Evolutionary conservation across 2,797 vertebrate species (phyloP).

Genomic region (Pagetopsis macropterus): DNA sequence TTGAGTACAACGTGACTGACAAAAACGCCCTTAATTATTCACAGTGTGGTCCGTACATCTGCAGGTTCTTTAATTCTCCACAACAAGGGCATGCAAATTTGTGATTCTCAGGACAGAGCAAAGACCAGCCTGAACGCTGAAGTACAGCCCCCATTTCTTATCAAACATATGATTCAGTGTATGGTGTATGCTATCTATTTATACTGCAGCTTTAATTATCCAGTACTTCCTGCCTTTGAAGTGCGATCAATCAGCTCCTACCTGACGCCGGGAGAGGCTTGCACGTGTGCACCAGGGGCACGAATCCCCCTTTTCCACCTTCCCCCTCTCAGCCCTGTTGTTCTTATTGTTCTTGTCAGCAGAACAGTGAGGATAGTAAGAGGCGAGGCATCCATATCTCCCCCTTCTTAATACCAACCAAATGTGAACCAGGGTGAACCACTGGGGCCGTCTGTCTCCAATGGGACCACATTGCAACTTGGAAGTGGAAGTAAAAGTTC

Average conservation of each 20-base stretch:
- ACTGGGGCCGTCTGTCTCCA: not conserved
- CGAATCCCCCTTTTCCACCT: constrained; percentile 30
- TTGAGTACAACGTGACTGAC: constrained; percentile 13
- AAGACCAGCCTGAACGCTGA: constrained; percentile 48
- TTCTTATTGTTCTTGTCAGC: constrained; percentile 56
- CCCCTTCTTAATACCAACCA: constrained; percentile 38
- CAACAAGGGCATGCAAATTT: constrained; percentile 75
- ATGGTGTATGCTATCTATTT: constrained; percentile 73
- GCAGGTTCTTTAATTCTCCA: constrained; percentile 64
- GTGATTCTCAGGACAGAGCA: constrained; percentile 69
- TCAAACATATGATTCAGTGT: constrained; percentile 66
- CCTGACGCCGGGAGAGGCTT: constrained; percentile 75
- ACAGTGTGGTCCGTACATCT: constrained; percentile 29
- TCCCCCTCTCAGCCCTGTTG: constrained; percentile 33
- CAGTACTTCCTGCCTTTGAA: constrained; percentile 79
- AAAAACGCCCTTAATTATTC: constrained; percentile 52
- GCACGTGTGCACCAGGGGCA: constrained; percentile 63
- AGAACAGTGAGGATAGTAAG: constrained; percentile 20
- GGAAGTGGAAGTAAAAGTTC: not conserved
- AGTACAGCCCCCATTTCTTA: constrained; percentile 66
- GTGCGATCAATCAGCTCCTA: constrained; percentile 79
- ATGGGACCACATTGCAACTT: not conserved
- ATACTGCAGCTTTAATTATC: constrained; percentile 78
- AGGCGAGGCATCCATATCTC: constrained; percentile 14
- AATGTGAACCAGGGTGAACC: not conserved